phyloP scores from a whole-genome alignment of 2,113 vertebrate genomes.

The Nothoprocta pentlandii region DNA sequence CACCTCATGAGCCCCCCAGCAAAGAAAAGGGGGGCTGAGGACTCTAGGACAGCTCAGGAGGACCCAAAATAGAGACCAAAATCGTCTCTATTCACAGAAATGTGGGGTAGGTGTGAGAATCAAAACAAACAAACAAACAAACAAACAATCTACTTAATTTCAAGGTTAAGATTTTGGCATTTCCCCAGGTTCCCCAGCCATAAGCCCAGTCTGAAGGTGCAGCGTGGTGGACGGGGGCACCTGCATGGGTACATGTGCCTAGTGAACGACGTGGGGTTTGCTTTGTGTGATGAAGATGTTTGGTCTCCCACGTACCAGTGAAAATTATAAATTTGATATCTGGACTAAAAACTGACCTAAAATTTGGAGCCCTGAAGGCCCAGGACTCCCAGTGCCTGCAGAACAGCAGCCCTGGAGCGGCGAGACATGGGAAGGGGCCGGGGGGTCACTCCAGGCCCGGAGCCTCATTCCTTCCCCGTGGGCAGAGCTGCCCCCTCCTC shows the following conservation, averaged over 20 bases:
- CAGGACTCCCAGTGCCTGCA: not conserved
- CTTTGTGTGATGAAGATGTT: not conserved
- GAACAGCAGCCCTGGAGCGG: not conserved
- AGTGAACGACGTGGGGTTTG: rapidly evolving
- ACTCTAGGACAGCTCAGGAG: not conserved
- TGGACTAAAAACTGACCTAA: not conserved
- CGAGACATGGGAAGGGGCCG: not conserved
- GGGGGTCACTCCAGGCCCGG: not conserved
- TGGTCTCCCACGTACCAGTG: not conserved
- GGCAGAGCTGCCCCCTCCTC: not conserved
- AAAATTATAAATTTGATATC: not conserved
- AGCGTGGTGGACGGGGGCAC: not conserved
- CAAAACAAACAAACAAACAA: no score
- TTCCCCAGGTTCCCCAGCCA: rapidly evolving
- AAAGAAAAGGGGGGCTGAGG: not conserved
- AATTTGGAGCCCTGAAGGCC: rapidly evolving
- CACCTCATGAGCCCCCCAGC: rapidly evolving
- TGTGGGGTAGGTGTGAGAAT: no score
- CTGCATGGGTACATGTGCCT: no score
- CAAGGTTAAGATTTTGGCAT: not conserved
- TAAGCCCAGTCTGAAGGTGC: not conserved
- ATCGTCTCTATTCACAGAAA: rapidly evolving
- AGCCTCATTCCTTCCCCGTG: not conserved
- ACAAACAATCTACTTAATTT: not conserved
- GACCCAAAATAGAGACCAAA: not conserved